Percentiles rank a stretch among this genome's conserved stretches.
phyloP scores from a whole-genome alignment of 2,797 vertebrate genomes.

The Fistularia commersonii region DNA sequence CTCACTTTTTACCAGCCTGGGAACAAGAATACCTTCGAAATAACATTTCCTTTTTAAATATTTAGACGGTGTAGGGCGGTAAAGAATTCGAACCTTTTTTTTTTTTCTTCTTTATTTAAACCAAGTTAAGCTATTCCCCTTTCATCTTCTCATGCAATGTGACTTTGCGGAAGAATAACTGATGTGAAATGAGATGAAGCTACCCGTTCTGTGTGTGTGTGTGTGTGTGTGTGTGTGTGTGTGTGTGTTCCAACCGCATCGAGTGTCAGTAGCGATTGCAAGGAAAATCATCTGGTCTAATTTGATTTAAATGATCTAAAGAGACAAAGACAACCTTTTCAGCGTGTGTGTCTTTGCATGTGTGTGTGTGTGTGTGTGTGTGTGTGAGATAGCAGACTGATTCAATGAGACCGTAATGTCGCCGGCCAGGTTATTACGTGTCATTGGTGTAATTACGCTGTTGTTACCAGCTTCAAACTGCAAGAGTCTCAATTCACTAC shows the following conservation, averaged over 20 bases:
- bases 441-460: too few species aligned
- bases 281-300: conserved; percentile 11
- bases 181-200: conserved; percentile 10
- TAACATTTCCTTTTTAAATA: conserved; percentile 17
- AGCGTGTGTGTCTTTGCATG: not conserved
- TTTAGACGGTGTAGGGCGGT: not conserved
- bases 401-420: too few species aligned
- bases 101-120: too few species aligned
- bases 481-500: too few species aligned
- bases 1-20: conserved; percentile 43
- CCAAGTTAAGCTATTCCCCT: too few species aligned
- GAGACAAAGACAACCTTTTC: conserved; percentile 9
- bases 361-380: conserved; percentile 1
- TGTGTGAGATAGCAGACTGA: not conserved
- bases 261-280: not conserved
- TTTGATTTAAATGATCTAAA: conserved; percentile 30
- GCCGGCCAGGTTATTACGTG: too few species aligned
- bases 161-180: conserved; percentile 25
- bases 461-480: too few species aligned
- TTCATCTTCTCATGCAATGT: not conserved
- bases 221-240: not conserved
- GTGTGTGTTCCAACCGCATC: conserved; percentile 8
- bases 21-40: conserved; percentile 35
- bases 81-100: too few species aligned
- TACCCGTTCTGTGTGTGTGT: not conserved